A percentile compares a stretch with the other conserved stretches of the same genome.
Evolutionary conservation across 1,140 invertebrate species (phyloP).

Genomic region (Dinoponera quadriceps): DNA sequence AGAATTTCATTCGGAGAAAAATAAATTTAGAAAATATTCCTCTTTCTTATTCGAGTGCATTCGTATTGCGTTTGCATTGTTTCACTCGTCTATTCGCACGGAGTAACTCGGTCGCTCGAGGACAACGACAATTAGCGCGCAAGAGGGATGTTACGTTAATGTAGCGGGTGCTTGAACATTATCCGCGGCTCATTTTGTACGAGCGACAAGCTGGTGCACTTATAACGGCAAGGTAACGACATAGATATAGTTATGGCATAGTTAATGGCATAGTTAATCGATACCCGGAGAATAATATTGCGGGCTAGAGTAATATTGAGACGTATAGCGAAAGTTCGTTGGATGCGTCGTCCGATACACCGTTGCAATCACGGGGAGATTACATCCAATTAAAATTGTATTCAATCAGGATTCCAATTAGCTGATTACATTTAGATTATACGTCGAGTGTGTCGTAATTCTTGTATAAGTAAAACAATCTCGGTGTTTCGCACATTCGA

Average conservation of each 20-base stretch:
- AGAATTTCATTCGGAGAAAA: too few species aligned
- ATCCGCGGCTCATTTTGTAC: slow-evolving; percentile 46
- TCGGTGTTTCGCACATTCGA: too few species aligned
- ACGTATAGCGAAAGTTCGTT: neutral
- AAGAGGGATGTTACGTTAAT: slow-evolving; percentile 30
- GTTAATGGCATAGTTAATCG: slow-evolving; percentile 53
- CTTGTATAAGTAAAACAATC: neutral
- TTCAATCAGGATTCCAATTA: neutral
- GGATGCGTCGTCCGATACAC: neutral
- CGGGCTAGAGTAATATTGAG: slow-evolving; percentile 38
- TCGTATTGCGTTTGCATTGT: too few species aligned
- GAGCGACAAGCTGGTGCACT: slow-evolving; percentile 34
- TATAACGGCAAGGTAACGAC: slow-evolving; percentile 37
- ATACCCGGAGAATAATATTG: slow-evolving; percentile 43
- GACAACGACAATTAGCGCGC: slow-evolving; percentile 29
- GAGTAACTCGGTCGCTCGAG: neutral
- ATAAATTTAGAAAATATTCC: too few species aligned
- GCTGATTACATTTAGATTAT: too few species aligned
- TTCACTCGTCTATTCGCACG: neutral
- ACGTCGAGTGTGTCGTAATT: neutral
- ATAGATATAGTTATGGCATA: slow-evolving; percentile 45
- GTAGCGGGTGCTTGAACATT: slow-evolving; percentile 30
- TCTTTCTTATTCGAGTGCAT: too few species aligned
- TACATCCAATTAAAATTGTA: slow-evolving; percentile 4
- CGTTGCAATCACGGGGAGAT: slow-evolving; percentile 24